phyloP scores from a whole-genome alignment of 2,888 invertebrate species.

The Thumatha senex region DNA sequence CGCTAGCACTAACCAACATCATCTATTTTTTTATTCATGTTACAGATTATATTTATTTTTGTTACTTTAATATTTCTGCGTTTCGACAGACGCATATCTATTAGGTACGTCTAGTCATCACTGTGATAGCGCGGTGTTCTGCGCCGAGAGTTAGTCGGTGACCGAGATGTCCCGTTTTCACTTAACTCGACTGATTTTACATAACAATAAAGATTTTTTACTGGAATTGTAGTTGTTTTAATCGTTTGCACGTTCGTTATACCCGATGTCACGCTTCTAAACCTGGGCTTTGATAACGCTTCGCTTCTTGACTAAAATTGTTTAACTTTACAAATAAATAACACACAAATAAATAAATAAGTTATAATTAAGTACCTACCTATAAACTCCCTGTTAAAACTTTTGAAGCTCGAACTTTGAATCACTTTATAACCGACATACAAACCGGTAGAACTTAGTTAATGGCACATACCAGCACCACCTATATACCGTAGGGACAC shows the following conservation, averaged over 20 bases:
- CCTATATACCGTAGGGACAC: slow-evolving; percentile 16
- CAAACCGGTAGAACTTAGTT: slow-evolving; percentile 14
- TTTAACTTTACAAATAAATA: slow-evolving; percentile 45
- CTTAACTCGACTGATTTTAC: slow-evolving; percentile 80
- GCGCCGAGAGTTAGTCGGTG: slow-evolving; percentile 60
- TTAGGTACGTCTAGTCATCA: slow-evolving; percentile 61
- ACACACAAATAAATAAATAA: slow-evolving; percentile 40
- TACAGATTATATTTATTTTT: slow-evolving; percentile 55
- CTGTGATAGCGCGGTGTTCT: slow-evolving; percentile 64
- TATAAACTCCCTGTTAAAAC: slow-evolving; percentile 14
- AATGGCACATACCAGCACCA: not conserved
- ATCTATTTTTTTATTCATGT: slow-evolving; percentile 68
- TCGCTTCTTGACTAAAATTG: slow-evolving; percentile 63
- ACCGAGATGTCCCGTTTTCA: slow-evolving; percentile 73
- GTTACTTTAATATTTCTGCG: slow-evolving; percentile 51
- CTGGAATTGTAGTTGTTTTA: slow-evolving; percentile 74
- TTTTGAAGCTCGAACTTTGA: slow-evolving; percentile 1
- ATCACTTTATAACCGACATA: slow-evolving; percentile 11
- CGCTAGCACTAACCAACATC: slow-evolving; percentile 74
- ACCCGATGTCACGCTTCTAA: slow-evolving; percentile 62
- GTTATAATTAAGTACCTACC: slow-evolving; percentile 24
- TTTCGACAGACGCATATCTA: slow-evolving; percentile 56
- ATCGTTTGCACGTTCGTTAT: slow-evolving; percentile 67
- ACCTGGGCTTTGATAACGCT: slow-evolving; percentile 75
- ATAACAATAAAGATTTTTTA: slow-evolving; percentile 79